phyloP scores from a whole-genome alignment of 1,140 invertebrate genomes.

The Bombus pascuorum region DNA sequence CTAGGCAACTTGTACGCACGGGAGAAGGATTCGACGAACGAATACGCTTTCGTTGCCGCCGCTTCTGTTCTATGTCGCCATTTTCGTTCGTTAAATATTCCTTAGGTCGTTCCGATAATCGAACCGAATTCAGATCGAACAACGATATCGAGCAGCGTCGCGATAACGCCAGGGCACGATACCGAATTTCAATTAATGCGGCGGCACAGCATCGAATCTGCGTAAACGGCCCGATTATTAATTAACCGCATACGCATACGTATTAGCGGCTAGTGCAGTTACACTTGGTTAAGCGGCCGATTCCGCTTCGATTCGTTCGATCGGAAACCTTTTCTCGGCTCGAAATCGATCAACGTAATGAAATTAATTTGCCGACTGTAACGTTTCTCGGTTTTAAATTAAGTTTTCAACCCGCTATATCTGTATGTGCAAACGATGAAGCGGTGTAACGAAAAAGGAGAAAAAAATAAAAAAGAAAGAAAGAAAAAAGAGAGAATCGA shows the following conservation, averaged over 20 bases:
- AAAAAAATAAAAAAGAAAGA: neutral
- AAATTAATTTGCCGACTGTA: neutral
- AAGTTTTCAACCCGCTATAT: neutral
- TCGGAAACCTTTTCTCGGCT: neutral
- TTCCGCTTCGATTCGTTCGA: too few species aligned
- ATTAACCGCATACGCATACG: constrained; percentile 20
- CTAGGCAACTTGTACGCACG: neutral
- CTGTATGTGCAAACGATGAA: neutral
- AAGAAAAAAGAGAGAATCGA: neutral
- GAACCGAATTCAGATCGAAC: neutral
- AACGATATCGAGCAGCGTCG: neutral
- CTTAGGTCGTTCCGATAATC: neutral
- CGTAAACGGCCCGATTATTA: constrained; percentile 25
- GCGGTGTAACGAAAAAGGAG: neutral
- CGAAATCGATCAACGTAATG: neutral
- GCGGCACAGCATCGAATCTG: neutral
- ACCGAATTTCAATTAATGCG: constrained; percentile 25
- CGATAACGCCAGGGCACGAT: neutral
- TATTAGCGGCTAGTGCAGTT: neutral
- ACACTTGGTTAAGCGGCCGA: neutral
- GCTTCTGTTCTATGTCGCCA: too few species aligned
- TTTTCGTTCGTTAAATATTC: neutral
- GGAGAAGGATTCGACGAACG: neutral
- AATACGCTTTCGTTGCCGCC: fast-evolving
- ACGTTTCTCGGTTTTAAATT: neutral